phyloP scores from a whole-genome alignment of 2,113 vertebrate species.

The Ptychochromis oligacanthus region DNA sequence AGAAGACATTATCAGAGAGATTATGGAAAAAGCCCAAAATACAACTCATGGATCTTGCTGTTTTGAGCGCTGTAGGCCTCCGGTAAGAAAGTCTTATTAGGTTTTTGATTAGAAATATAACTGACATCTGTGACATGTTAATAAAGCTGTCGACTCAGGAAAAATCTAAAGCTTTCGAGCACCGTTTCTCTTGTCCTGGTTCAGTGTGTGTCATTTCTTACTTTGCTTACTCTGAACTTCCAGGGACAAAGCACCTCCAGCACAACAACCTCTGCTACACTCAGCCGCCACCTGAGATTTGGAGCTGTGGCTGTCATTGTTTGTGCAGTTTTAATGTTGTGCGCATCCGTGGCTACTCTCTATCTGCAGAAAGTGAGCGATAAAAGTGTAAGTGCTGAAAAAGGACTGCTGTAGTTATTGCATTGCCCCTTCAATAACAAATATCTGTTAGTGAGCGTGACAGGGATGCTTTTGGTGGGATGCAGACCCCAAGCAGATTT shows the following conservation, averaged over 20 bases:
- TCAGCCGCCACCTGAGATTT: conserved; percentile 82
- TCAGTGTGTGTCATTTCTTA: neutral
- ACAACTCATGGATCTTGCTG: conserved; percentile 80
- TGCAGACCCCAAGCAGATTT: neutral
- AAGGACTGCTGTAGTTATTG: conserved; percentile 20
- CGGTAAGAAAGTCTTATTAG: conserved; percentile 78
- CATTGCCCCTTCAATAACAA: conserved; percentile 7
- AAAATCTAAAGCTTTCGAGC: conserved; percentile 3
- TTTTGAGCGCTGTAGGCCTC: conserved; percentile 79
- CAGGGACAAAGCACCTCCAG: conserved; percentile 77
- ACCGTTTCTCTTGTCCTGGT: neutral
- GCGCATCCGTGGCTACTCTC: conserved; percentile 87
- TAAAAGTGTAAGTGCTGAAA: conserved; percentile 82
- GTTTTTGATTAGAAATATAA: conserved; percentile 33
- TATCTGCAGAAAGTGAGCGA: conserved; percentile 90
- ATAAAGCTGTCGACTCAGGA: neutral
- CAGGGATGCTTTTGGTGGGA: neutral
- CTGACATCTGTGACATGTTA: conserved; percentile 18
- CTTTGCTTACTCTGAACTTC: conserved; percentile 32
- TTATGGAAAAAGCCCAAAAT: conserved; percentile 82
- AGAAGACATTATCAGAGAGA: conserved; percentile 74
- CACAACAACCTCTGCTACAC: conserved; percentile 67
- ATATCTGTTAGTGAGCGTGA: conserved; percentile 1
- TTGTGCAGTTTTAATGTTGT: conserved; percentile 85
- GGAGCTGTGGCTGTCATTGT: conserved; percentile 84